These are phyloP conservation scores for Hedychridium roseum DNA, from an alignment of 2,888 invertebrate species.

Conservation along the genomic window DNA sequence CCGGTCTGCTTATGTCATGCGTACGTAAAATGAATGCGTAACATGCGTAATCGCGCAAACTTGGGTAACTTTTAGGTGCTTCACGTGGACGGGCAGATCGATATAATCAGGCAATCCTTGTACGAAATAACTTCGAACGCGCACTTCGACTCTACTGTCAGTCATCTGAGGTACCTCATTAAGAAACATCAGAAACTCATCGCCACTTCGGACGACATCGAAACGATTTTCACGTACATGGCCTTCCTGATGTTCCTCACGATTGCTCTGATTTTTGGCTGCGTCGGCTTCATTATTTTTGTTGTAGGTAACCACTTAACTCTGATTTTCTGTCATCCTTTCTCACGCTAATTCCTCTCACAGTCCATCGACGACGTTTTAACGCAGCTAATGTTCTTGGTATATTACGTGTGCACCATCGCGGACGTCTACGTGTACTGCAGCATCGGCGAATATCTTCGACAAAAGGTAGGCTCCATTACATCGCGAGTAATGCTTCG, in stretches of 20 bases:
- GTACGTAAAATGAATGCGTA: too few relatives aligned
- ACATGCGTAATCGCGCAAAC: too few relatives aligned
- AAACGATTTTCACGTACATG: constrained; percentile 26
- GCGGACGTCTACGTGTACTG: constrained; percentile 34
- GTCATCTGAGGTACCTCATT: constrained; percentile 20
- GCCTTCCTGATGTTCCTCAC: constrained; percentile 32
- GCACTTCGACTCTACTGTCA: not conserved
- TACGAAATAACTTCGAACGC: constrained; percentile 3
- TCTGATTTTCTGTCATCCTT: too few relatives aligned
- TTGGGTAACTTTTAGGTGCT: constrained; percentile 34
- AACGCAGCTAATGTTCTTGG: constrained; percentile 20
- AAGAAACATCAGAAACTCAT: constrained; percentile 28
- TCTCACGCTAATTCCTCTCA: too few relatives aligned
- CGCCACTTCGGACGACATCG: constrained; percentile 20
- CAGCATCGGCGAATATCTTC: constrained; percentile 36
- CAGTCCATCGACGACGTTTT: constrained; percentile 24
- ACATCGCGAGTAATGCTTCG: too few relatives aligned
- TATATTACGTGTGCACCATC: constrained; percentile 20
- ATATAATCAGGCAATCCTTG: constrained; percentile 24
- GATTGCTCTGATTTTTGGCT: constrained; percentile 31
- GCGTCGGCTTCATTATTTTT: constrained; percentile 33
- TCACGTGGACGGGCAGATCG: constrained; percentile 34
- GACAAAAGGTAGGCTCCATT: constrained; percentile 36
- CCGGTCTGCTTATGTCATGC: too few relatives aligned
- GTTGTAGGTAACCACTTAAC: constrained; percentile 14